Base-by-base conservation (phyloP, 2,888 invertebrate genomes). In the Habrosyne pyritoides region DNA sequence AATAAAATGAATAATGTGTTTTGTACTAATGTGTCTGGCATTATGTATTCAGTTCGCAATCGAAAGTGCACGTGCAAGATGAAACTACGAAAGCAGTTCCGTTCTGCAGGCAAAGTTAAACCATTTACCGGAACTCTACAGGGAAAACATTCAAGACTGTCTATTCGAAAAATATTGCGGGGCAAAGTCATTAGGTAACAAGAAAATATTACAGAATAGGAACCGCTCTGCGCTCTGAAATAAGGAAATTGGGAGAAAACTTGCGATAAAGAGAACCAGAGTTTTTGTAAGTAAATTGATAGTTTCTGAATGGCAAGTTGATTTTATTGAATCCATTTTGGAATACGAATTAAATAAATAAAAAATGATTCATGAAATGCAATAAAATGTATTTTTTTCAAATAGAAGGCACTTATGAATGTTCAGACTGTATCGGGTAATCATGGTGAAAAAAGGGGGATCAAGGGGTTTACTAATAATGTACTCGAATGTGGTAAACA, bases 21-120 rank as follows among this genome's bases (percentile, higher is more conserved):
- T 71, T 71, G 69, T 74, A 77, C 69, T 77, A 79, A 81, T 77
- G 80, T 75, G 73, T 75, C 59, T 55, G 56, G 66, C 75, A 79
- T 81, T 79, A 71, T 61, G 73, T 75, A 81, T 82, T 82, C 81
- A 67, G 56, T 56, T 56, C 73, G 67, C 75, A 75, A 69, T 73
- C 73, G 68, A 50, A 61, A 28, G 69, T 74, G 74, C 71, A 72
- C 80, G 75, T 79, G 74, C 72, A 66, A 60, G 64, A 69, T 69
- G 65, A 64, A 63, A 67, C 72, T 73, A 69, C 72, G 67, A 24
- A 10, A 26, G 14, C 26, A 14, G 26, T 50, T 4, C 47, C n/a
- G 12, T 47, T 46, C 55, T 76, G 72, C 74, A 74, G 63, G 56
- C 62, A 70, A 75, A 79, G 69, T 77, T 77, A 66, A 73, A 65